Conservation (phyloP, 2,113 vertebrate genomes). For the Plecturocebus donacophilus region DNA sequence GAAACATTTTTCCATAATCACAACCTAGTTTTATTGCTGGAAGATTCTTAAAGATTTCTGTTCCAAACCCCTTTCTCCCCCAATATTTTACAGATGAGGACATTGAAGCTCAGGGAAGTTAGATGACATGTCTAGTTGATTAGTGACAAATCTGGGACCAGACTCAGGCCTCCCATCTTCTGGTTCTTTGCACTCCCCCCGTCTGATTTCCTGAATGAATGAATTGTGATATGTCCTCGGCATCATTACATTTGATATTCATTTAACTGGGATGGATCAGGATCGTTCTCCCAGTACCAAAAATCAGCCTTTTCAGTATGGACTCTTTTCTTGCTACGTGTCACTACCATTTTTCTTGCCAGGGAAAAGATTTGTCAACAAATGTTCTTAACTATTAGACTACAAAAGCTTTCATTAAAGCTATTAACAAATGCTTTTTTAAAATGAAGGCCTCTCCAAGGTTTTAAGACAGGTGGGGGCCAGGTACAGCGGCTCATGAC, state of each 20-base stretch:
- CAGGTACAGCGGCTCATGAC: too few species aligned
- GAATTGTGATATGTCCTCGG: too few species aligned
- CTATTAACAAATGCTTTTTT: not conserved
- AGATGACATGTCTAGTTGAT: not conserved
- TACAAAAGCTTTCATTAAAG: not conserved
- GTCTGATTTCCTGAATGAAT: not conserved
- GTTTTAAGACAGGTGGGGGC: not conserved
- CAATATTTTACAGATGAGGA: not conserved
- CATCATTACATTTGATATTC: not conserved
- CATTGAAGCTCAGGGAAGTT: not conserved
- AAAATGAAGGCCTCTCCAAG: not conserved
- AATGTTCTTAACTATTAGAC: not conserved
- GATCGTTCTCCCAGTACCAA: not conserved
- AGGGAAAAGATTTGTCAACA: not conserved
- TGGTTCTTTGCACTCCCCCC: rapidly evolving
- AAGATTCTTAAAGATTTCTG: not conserved
- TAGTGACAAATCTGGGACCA: not conserved
- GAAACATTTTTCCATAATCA: not conserved
- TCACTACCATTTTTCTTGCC: not conserved
- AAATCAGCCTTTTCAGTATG: not conserved
- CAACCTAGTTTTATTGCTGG: not conserved
- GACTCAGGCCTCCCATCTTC: not conserved
- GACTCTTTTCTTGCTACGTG: not conserved
- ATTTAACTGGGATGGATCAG: not conserved
- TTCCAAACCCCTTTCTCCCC: not conserved